phyloP scores from a whole-genome alignment of 2,888 invertebrate species.

The Parnassius glacialis region DNA sequence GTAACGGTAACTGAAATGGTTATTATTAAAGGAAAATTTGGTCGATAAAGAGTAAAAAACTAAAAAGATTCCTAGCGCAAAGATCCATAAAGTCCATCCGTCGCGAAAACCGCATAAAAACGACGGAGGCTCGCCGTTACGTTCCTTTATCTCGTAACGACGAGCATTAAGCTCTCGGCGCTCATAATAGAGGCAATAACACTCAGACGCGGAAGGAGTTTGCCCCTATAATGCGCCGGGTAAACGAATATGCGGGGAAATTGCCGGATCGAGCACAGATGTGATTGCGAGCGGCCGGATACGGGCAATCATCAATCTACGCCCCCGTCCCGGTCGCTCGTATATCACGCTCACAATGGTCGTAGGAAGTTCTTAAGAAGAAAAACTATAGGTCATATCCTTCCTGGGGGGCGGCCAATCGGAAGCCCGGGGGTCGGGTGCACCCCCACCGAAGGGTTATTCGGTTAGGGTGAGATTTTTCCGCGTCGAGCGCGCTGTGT shows the following conservation, averaged over 20 bases:
- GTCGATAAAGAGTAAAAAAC: conserved; percentile 12
- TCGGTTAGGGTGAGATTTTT: conserved; percentile 59
- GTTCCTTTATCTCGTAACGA: conserved; percentile 44
- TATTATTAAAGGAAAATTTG: too few species aligned
- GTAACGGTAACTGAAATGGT: too few species aligned
- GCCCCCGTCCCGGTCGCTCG: conserved; percentile 47
- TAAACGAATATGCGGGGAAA: conserved; percentile 79
- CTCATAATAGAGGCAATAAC: conserved; percentile 72
- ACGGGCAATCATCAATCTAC: conserved; percentile 76
- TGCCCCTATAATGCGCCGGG: conserved; percentile 69
- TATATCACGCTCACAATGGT: conserved; percentile 79
- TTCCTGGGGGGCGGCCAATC: conserved; percentile 78
- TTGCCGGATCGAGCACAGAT: conserved; percentile 71
- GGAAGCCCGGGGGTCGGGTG: conserved; percentile 56
- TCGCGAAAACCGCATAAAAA: conserved; percentile 36
- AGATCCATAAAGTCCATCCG: conserved; percentile 30
- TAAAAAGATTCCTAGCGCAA: conserved; percentile 4
- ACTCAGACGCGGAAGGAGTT: conserved; percentile 69
- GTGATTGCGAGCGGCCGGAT: conserved; percentile 70
- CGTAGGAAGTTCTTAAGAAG: conserved; percentile 80
- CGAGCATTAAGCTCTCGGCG: conserved; percentile 60
- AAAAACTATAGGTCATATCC: conserved; percentile 82
- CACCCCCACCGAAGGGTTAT: conserved; percentile 56
- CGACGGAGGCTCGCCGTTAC: conserved; percentile 29
- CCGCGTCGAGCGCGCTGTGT: conserved; percentile 43